Conservation (phyloP, 2,888 invertebrate species). For the Arrhopalites spinosus region DNA sequence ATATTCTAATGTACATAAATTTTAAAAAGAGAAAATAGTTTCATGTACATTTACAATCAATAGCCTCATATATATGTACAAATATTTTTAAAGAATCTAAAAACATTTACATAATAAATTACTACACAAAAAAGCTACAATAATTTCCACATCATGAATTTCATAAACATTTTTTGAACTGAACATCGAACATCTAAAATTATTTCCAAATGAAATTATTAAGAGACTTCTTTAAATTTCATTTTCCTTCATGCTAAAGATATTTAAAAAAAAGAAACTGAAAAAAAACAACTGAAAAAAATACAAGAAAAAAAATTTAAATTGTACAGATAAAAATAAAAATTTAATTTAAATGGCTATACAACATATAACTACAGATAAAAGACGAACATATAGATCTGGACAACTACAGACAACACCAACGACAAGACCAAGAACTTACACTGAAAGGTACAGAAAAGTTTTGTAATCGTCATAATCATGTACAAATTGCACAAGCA, state of each 20-base stretch:
- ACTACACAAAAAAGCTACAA: too few species aligned
- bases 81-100: too few species aligned
- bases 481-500: background rate
- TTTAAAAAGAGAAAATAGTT: too few species aligned
- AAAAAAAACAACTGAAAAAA: background rate
- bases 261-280: background rate
- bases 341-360: background rate
- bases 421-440: constrained; percentile 18
- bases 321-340: background rate
- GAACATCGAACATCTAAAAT: background rate
- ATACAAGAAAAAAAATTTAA: background rate
- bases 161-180: too few species aligned
- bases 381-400: background rate
- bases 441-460: constrained; percentile 31
- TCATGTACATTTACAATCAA: too few species aligned
- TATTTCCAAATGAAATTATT: background rate
- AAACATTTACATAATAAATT: too few species aligned
- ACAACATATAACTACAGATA: too few species aligned
- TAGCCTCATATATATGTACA: too few species aligned
- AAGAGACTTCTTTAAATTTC: background rate
- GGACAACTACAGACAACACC: constrained; percentile 13
- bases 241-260: background rate
- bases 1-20: too few species aligned
- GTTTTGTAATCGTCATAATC: constrained; percentile 21
- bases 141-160: too few species aligned